Evolutionary conservation across 1,140 invertebrate genomes (phyloP), one percentile per base, ranked within the genome.

Genomic region (Heliconius eleuchia): DNA sequence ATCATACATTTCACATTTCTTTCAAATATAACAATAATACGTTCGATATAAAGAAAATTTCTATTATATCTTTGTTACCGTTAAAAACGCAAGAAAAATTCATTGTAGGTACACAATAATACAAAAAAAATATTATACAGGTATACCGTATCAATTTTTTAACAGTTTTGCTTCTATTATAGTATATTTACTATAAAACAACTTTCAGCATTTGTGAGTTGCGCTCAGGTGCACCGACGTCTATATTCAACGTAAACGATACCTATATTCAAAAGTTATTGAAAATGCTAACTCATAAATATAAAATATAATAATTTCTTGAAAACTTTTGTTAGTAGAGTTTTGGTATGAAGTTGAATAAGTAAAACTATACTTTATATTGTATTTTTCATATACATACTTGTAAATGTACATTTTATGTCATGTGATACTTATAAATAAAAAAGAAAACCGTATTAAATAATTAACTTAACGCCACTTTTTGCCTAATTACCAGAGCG

Each of bases 161-260:
- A 66, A 23, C 23, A 18, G 13, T 66, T 30, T 30, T 16, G 60
- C 60, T 6, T 30, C 60, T 30, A 66, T 39, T 72, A 37, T 72
- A 72, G 19, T 27, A 39, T 19, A 72, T 37, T 37, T 72, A 27
- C 71, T 34, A 71, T 39, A 71, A 39, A 71, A 71, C 39, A 76
- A 76, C 60, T 71, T 76, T 71, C 9, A 75, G 39, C 55, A 70
- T 76, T 75, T 70, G 74, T 46, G 34, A 70, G 27, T 46, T 46
- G 23, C 11, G n/a, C 60, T 70, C 74, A 76, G 74, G 74, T 76
- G 74, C 74, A 76, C 57, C 42, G 66, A 71, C 60, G 60, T 76
- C 27, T 39, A 76, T 76, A 71, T 76, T 76, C 55, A 71, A 76
- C 39, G 46, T 46, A 75, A 76, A 76, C 55, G 74, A 70, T 70